These are phyloP conservation scores for Nyctibius bracteatus DNA, from an alignment of 2,113 vertebrate species.

Conservation along the genomic window DNA sequence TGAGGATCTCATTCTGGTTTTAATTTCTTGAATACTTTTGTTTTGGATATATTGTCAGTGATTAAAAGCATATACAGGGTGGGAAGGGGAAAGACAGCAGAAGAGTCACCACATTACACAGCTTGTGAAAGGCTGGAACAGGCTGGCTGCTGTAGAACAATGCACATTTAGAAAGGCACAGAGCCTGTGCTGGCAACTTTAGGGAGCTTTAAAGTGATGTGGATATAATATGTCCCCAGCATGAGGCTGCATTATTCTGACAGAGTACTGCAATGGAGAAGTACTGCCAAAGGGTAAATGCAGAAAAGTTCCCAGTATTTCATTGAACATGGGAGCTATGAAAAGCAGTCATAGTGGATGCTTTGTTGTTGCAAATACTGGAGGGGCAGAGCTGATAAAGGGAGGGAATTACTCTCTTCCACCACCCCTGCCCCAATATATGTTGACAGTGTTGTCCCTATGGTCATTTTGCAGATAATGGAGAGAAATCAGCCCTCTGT, in stretches of 20 bases:
- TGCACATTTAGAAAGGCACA: not conserved
- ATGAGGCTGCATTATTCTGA: not conserved
- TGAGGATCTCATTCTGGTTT: constrained; percentile 10
- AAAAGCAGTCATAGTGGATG: not conserved
- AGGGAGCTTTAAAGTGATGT: not conserved
- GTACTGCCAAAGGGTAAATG: not conserved
- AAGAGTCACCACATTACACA: not conserved
- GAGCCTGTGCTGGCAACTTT: not conserved
- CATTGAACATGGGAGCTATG: not conserved
- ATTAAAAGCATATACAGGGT: not conserved
- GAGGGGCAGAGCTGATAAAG: not conserved
- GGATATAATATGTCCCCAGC: not conserved
- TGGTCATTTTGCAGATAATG: not conserved
- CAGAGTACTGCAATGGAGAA: not conserved
- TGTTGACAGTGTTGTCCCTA: not conserved
- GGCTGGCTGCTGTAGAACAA: not conserved
- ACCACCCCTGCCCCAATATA: not conserved
- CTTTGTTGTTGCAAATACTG: not conserved
- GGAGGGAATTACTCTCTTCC: not conserved
- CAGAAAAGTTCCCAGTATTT: not conserved
- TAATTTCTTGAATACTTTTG: constrained; percentile 25
- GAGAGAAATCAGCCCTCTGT: not conserved
- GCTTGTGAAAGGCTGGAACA: constrained; percentile 4
- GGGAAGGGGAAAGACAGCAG: not conserved
- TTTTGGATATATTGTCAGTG: not conserved